Conservation (phyloP, 2,888 invertebrate species). For the Hyposoter dolosus region DNA sequence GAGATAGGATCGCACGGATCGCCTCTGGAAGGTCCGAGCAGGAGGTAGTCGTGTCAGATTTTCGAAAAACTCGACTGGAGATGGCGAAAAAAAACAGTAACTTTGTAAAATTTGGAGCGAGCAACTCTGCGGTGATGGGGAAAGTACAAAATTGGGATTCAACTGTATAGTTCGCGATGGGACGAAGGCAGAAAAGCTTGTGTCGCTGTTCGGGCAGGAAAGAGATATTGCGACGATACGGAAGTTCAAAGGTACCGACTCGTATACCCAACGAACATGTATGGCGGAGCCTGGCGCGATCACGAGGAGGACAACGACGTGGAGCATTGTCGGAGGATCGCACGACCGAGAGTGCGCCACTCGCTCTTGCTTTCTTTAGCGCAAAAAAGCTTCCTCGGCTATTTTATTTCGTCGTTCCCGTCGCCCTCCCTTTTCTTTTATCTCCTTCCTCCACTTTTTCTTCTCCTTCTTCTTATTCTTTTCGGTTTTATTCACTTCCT, state of each 20-base stretch:
- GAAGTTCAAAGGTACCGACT: constrained; percentile 73
- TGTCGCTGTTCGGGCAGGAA: constrained; percentile 13
- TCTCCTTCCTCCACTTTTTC: constrained; percentile 30
- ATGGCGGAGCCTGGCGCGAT: constrained; percentile 54
- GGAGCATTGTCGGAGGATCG: constrained; percentile 60
- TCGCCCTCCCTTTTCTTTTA: constrained; percentile 54
- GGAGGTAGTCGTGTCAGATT: not conserved
- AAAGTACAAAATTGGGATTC: constrained; percentile 6
- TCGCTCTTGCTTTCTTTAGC: constrained; percentile 34
- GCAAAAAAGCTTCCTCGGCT: constrained; percentile 58
- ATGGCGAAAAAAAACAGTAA: not conserved
- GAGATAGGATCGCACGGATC: constrained; percentile 4
- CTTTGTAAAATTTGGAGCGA: not conserved
- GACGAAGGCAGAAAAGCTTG: constrained; percentile 27
- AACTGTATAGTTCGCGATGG: constrained; percentile 20
- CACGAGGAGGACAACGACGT: constrained; percentile 43
- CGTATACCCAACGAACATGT: constrained; percentile 52
- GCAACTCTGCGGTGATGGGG: not conserved
- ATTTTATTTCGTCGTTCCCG: constrained; percentile 67
- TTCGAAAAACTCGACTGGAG: not conserved
- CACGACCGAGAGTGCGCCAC: constrained; percentile 37
- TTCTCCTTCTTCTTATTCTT: constrained; percentile 17
- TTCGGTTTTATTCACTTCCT: constrained; percentile 44
- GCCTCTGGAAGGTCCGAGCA: not conserved
- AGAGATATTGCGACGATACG: constrained; percentile 68